Evolutionary conservation across 2,888 invertebrate species (phyloP).

Genomic region (Baccha elongata): DNA sequence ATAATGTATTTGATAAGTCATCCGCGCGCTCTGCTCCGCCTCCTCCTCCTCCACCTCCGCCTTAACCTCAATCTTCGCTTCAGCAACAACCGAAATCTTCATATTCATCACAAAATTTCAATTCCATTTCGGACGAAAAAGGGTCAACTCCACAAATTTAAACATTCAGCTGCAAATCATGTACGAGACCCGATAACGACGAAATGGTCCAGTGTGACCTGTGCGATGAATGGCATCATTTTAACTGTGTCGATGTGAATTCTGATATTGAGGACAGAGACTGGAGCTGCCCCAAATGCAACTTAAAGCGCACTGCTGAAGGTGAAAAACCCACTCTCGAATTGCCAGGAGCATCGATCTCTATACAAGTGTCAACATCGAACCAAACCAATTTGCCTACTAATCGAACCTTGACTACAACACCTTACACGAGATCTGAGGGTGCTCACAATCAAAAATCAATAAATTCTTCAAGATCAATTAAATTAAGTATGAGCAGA

Average conservation of each 20-base stretch:
- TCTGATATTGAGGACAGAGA: not conserved
- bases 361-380: no score
- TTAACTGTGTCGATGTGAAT: not conserved
- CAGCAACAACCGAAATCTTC: not conserved
- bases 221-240: constrained; percentile 3
- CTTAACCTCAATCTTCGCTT: not conserved
- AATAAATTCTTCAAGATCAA: not conserved
- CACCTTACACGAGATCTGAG: no score
- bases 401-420: no score
- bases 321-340: no score
- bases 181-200: not conserved
- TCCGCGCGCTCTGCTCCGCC: not conserved
- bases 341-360: no score
- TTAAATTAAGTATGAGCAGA: not conserved
- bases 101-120: not conserved
- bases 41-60: not conserved
- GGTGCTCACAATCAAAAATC: no score
- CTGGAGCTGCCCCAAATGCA: not conserved
- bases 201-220: constrained; percentile 10
- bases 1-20: no score
- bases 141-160: not conserved
- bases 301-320: not conserved
- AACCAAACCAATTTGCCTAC: no score
- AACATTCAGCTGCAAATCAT: not conserved
- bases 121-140: not conserved